Conservation (phyloP, 2,797 vertebrate species). For the Sciurus vulgaris region DNA sequence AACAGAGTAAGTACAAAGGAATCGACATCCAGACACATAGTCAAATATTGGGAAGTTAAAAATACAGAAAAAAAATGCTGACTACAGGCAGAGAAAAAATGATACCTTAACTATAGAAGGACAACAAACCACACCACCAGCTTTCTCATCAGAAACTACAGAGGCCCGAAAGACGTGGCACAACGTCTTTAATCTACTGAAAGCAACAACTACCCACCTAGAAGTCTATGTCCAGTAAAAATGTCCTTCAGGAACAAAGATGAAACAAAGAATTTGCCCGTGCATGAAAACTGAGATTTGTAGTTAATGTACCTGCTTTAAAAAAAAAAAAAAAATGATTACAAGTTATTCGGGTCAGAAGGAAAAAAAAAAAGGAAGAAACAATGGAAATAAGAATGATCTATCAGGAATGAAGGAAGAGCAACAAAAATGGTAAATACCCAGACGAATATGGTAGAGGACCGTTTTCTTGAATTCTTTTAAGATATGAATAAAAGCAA, state of each 20-base stretch:
- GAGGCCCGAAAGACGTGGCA: not conserved
- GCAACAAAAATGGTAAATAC: not conserved
- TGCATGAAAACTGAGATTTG: not conserved
- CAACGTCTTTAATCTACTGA: not conserved
- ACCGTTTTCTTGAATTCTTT: not conserved
- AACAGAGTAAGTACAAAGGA: not conserved
- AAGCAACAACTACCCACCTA: not conserved
- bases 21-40: not conserved
- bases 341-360: not conserved
- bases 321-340: not conserved
- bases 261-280: not conserved
- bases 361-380: not conserved
- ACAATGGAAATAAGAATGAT: not conserved
- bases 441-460: not conserved
- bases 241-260: not conserved
- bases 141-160: not conserved
- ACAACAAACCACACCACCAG: not conserved
- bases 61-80: not conserved
- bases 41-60: not conserved
- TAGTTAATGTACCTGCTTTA: not conserved
- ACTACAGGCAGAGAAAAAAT: not conserved
- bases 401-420: not conserved
- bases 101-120: not conserved
- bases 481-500: constrained; percentile 27
- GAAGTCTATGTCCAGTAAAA: not conserved